Conservation (phyloP, 2,888 invertebrate species). For the Epinotia nisella region DNA sequence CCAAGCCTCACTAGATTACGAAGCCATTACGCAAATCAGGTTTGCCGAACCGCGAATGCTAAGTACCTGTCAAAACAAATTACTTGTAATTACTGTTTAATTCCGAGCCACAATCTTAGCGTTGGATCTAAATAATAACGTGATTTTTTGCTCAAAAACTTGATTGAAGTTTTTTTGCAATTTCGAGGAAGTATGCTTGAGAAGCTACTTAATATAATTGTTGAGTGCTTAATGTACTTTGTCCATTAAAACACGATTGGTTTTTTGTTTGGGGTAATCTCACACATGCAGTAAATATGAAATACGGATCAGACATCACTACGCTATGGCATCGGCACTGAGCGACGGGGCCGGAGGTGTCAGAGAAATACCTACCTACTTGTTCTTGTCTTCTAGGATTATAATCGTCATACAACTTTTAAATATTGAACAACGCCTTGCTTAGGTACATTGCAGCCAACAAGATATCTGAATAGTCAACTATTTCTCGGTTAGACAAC, state of each 20-base stretch:
- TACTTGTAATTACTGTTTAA: conserved; percentile 46
- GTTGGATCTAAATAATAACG: conserved; percentile 48
- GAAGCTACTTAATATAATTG: conserved; percentile 42
- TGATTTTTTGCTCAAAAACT: conserved; percentile 48
- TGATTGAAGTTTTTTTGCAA: conserved; percentile 48
- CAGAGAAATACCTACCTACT: too few relatives aligned
- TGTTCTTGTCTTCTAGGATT: too few relatives aligned
- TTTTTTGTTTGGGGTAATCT: conserved; percentile 22
- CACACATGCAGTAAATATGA: background rate
- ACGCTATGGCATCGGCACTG: background rate
- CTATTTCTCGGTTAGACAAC: too few relatives aligned
- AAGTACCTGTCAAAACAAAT: conserved; percentile 61
- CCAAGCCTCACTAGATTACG: background rate
- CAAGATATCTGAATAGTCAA: too few relatives aligned
- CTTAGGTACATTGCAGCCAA: too few relatives aligned
- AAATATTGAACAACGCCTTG: too few relatives aligned
- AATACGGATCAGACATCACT: background rate
- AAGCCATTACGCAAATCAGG: conserved; percentile 16
- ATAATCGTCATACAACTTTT: too few relatives aligned
- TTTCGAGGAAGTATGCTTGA: conserved; percentile 45
- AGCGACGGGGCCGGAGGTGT: too few relatives aligned
- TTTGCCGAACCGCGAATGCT: conserved; percentile 44
- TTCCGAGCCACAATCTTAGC: conserved; percentile 47
- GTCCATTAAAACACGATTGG: conserved; percentile 38
- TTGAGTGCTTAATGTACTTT: conserved; percentile 42